Conservation (phyloP, 92 coral and sea anemone genomes). For the Anthopleura xanthogrammica region DNA sequence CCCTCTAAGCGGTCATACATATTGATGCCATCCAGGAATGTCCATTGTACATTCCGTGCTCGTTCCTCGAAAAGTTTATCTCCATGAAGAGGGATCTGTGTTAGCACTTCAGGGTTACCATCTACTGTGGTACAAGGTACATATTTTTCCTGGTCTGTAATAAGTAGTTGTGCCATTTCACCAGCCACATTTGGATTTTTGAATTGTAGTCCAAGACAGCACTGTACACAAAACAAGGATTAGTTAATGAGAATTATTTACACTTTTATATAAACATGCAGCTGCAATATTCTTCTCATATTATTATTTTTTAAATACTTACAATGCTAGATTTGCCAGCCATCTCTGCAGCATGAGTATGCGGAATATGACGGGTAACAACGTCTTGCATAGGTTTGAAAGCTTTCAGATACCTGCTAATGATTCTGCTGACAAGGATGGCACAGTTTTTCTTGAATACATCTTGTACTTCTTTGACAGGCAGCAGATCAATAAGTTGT, state of each 20-base stretch:
- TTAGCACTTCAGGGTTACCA: neutral
- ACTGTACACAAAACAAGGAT: conserved; percentile 31
- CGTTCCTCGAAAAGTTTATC: conserved; percentile 33
- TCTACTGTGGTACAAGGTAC: conserved; percentile 10
- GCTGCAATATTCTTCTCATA: too few species aligned
- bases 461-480: conserved; percentile 35
- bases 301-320: conserved; percentile 14
- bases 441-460: conserved; percentile 43
- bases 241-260: too few species aligned
- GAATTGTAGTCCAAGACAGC: conserved; percentile 62
- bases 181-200: conserved; percentile 61
- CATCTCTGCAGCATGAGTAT: conserved; percentile 28
- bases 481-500: conserved; percentile 26
- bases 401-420: conserved; percentile 18
- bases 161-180: conserved; percentile 66
- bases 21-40: conserved; percentile 26
- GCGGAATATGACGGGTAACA: conserved; percentile 40
- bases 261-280: too few species aligned
- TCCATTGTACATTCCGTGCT: conserved; percentile 25
- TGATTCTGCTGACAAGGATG: conserved; percentile 38
- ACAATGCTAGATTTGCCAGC: conserved; percentile 31
- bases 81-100: conserved; percentile 14
- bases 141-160: conserved; percentile 52
- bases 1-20: conserved; percentile 23
- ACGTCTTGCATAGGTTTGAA: conserved; percentile 27